Conservation (phyloP, 1,140 invertebrate genomes). For the Sinonovacula constricta region DNA sequence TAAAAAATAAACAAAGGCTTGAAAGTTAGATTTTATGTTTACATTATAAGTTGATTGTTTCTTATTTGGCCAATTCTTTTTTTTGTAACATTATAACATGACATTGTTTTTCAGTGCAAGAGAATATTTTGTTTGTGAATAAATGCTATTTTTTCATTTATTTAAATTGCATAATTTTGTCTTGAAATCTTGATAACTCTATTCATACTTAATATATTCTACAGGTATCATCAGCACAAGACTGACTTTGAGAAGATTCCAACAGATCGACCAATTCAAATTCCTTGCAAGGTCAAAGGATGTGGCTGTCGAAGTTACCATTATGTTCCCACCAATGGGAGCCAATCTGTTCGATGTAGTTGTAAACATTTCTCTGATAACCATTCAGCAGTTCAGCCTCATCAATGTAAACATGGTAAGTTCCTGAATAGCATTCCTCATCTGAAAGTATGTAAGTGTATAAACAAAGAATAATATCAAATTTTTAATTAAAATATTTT, state of each 20-base stretch:
- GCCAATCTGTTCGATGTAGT: conserved; percentile 72
- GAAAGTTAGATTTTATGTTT: too few relatives aligned
- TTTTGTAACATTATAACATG: too few relatives aligned
- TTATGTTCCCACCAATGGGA: conserved; percentile 75
- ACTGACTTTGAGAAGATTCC: conserved; percentile 77
- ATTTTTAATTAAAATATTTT: too few relatives aligned
- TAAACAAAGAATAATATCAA: too few relatives aligned
- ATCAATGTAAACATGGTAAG: conserved; percentile 72
- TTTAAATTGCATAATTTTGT: too few relatives aligned
- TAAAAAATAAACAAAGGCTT: too few relatives aligned
- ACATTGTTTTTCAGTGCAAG: too few relatives aligned
- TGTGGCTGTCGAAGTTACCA: conserved; percentile 75
- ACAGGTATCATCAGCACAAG: conserved; percentile 76
- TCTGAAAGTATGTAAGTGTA: too few relatives aligned
- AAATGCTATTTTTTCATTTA: too few relatives aligned
- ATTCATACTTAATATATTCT: conserved; percentile 16
- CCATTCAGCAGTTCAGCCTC: conserved; percentile 68
- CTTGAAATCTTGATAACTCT: background rate
- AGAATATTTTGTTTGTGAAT: too few relatives aligned
- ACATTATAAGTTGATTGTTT: too few relatives aligned
- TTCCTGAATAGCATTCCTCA: background rate
- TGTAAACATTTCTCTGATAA: conserved; percentile 77
- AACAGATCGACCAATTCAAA: conserved; percentile 66
- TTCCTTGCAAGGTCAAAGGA: conserved; percentile 73
- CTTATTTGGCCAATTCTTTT: too few relatives aligned